Evolutionary conservation across 37 sponge, comb jelly and placozoan species (phyloP).

Genomic region (Chondrilla cf. caribensis): DNA sequence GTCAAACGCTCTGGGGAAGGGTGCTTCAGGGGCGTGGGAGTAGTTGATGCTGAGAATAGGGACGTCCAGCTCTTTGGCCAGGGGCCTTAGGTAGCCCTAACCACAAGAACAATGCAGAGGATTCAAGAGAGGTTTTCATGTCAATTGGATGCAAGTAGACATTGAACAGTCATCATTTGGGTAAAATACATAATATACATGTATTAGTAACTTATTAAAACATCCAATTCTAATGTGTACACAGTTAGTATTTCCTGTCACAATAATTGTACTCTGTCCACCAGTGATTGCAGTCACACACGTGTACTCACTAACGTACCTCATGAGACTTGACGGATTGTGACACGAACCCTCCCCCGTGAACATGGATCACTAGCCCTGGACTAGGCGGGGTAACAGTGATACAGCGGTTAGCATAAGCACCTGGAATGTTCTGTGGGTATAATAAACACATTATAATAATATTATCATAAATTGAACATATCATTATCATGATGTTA

Average conservation of each 20-base stretch:
- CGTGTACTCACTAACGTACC: slow-evolving; percentile 48
- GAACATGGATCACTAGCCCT: slow-evolving; percentile 83
- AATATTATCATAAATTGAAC: too few relatives aligned
- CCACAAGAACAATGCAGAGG: background rate
- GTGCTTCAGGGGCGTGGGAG: slow-evolving; percentile 86
- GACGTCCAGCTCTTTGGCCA: slow-evolving; percentile 78
- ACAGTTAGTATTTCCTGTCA: too few relatives aligned
- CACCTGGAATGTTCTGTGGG: background rate
- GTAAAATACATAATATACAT: too few relatives aligned
- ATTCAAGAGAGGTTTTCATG: too few relatives aligned
- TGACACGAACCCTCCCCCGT: slow-evolving; percentile 95
- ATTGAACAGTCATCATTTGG: too few relatives aligned
- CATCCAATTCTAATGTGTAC: too few relatives aligned
- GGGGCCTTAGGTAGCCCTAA: slow-evolving; percentile 78
- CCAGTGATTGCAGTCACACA: too few relatives aligned
- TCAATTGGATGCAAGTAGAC: too few relatives aligned
- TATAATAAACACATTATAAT: too few relatives aligned
- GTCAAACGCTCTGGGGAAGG: slow-evolving; percentile 87
- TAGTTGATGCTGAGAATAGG: slow-evolving; percentile 89
- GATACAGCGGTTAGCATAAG: background rate
- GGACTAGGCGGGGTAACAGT: slow-evolving; percentile 19
- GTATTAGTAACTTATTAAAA: too few relatives aligned
- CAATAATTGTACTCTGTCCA: too few relatives aligned
- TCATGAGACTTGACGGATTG: slow-evolving; percentile 83
- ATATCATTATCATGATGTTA: too few relatives aligned